Conservation (phyloP, 2,113 vertebrate species). For the Cricetomys ansorgei region DNA sequence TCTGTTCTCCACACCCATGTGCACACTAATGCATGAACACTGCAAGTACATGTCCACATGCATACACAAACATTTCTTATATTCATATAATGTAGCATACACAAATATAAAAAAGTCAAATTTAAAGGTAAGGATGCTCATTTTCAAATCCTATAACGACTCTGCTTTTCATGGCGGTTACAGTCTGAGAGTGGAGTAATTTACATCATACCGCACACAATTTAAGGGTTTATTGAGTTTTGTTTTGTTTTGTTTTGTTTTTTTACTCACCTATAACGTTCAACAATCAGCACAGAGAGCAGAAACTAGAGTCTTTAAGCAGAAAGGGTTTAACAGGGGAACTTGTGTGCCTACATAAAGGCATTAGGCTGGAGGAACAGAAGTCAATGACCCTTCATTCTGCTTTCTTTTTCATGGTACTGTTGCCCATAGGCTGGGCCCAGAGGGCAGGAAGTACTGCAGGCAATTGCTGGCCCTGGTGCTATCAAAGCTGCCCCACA, state of each 20-base stretch:
- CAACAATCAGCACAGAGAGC: not conserved
- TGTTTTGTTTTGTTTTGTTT: too few species aligned
- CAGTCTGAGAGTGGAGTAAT: not conserved
- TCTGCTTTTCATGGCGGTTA: not conserved
- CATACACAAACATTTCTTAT: not conserved
- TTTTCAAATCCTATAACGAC: not conserved
- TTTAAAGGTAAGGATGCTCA: not conserved
- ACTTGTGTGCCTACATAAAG: not conserved
- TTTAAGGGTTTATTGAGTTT: not conserved
- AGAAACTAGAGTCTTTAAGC: not conserved
- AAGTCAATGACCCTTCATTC: not conserved
- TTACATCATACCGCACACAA: not conserved
- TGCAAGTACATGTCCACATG: not conserved
- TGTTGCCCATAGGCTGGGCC: not conserved
- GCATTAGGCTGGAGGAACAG: not conserved
- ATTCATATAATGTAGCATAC: not conserved
- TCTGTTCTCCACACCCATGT: not conserved
- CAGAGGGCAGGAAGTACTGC: not conserved
- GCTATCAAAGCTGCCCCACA: not conserved
- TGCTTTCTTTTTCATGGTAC: not conserved
- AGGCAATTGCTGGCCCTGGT: not conserved
- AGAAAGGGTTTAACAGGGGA: not conserved
- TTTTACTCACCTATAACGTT: not conserved
- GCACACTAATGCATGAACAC: too few species aligned
- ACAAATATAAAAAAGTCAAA: not conserved